phyloP scores from a whole-genome alignment of 2,888 invertebrate genomes.

The Sclerodermus sp. region DNA sequence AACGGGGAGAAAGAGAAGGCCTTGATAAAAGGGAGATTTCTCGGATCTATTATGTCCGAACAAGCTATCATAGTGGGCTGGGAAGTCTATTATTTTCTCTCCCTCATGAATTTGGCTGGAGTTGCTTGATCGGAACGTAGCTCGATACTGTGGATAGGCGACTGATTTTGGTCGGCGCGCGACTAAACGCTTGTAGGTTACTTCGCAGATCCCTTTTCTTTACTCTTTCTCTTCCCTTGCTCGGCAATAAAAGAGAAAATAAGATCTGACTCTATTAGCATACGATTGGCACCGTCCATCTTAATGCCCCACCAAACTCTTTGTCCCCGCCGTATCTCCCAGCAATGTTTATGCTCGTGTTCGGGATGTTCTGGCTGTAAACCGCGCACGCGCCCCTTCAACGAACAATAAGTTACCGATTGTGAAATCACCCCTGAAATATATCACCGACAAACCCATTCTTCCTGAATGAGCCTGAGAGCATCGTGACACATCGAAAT shows the following conservation, averaged over 20 bases:
- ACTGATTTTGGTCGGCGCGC: conserved; percentile 24
- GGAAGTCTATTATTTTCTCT: conserved; percentile 1
- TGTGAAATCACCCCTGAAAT: neutral
- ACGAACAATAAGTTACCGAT: conserved; percentile 15
- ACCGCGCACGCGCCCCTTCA: conserved; percentile 46
- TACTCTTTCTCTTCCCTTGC: neutral
- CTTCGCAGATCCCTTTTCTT: conserved; percentile 21
- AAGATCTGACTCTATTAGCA: conserved; percentile 47
- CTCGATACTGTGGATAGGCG: conserved; percentile 20
- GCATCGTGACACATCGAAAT: too few species aligned
- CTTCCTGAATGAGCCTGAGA: too few species aligned
- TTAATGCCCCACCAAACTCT: conserved; percentile 38
- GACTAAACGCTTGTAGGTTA: conserved; percentile 29
- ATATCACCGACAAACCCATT: too few species aligned
- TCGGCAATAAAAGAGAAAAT: conserved; percentile 40
- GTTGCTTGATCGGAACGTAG: neutral
- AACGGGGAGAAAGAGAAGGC: too few species aligned
- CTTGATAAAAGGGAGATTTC: neutral
- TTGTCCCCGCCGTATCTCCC: conserved; percentile 41
- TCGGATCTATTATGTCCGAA: neutral
- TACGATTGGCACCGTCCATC: conserved; percentile 56
- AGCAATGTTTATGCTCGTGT: conserved; percentile 54
- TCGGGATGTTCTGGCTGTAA: conserved; percentile 46
- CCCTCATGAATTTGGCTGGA: neutral
- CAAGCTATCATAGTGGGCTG: neutral